Evolutionary conservation across 2,113 vertebrate genomes (phyloP).

Genomic region (Platysternon megacephalum): DNA sequence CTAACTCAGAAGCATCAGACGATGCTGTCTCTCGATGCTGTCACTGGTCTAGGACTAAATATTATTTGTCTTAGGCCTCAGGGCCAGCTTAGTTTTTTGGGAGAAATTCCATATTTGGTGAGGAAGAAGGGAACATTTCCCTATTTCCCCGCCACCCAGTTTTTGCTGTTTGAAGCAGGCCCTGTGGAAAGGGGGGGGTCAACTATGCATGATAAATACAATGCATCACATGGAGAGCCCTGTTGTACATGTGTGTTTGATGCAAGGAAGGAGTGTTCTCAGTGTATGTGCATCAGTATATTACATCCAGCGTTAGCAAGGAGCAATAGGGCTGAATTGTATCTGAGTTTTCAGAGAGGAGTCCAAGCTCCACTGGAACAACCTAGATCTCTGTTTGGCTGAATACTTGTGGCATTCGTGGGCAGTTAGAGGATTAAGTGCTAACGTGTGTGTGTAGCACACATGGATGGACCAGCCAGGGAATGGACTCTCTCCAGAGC

Average conservation of each 20-base stretch:
- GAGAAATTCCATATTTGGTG: not conserved
- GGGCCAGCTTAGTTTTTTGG: not conserved
- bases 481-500: conserved; percentile 49
- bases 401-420: not conserved
- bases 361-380: fast-evolving
- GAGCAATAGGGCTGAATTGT: fast-evolving
- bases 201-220: not conserved
- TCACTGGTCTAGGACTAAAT: not conserved
- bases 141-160: not conserved
- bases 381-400: not conserved
- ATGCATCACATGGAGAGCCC: fast-evolving
- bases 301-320: not conserved
- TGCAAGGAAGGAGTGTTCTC: fast-evolving
- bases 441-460: not conserved
- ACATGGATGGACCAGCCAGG: not conserved
- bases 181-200: fast-evolving
- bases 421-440: not conserved
- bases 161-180: not conserved
- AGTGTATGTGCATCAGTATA: fast-evolving
- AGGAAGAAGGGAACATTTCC: not conserved
- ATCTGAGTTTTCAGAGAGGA: not conserved
- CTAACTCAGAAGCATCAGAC: no score
- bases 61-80: not conserved
- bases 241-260: fast-evolving
- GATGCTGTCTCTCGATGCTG: not conserved